phyloP scores from a whole-genome alignment of 2,113 vertebrate species.

The Hipposideros armiger region DNA sequence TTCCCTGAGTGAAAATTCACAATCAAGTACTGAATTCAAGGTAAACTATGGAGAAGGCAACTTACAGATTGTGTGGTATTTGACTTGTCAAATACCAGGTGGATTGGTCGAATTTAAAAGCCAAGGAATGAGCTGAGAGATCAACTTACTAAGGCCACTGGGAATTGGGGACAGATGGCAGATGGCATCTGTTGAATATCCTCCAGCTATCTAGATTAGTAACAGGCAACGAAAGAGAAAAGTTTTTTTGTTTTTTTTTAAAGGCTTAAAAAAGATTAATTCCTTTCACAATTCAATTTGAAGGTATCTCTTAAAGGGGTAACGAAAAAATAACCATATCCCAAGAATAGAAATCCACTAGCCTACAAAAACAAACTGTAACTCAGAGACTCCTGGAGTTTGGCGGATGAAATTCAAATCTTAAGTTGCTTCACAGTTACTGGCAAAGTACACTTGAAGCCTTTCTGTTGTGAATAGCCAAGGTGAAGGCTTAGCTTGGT shows the following conservation, averaged over 20 bases:
- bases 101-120: slow-evolving; percentile 50
- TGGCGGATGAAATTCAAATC: slow-evolving; percentile 54
- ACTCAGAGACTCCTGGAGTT: slow-evolving; percentile 34
- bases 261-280: neutral
- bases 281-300: slow-evolving; percentile 1
- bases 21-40: slow-evolving; percentile 38
- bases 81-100: slow-evolving; percentile 43
- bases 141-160: neutral
- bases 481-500: neutral
- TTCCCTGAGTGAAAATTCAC: slow-evolving; percentile 34
- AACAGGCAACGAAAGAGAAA: neutral
- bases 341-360: neutral
- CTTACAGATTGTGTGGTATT: neutral
- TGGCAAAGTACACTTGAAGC: neutral
- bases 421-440: slow-evolving; percentile 33
- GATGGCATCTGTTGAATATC: neutral
- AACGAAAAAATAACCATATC: slow-evolving; percentile 1
- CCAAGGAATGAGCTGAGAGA: neutral
- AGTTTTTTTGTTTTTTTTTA: neutral
- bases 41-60: slow-evolving; percentile 2
- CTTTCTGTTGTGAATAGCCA: slow-evolving; percentile 32
- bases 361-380: slow-evolving; percentile 10
- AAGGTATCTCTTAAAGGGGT: neutral
- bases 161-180: neutral
- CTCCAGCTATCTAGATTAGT: slow-evolving; percentile 34